Percentiles rank a stretch among this genome's conserved stretches.
These are phyloP conservation scores for Agonopterix alstromeriana DNA, from an alignment of 2,888 invertebrate genomes.

Conservation along the genomic window DNA sequence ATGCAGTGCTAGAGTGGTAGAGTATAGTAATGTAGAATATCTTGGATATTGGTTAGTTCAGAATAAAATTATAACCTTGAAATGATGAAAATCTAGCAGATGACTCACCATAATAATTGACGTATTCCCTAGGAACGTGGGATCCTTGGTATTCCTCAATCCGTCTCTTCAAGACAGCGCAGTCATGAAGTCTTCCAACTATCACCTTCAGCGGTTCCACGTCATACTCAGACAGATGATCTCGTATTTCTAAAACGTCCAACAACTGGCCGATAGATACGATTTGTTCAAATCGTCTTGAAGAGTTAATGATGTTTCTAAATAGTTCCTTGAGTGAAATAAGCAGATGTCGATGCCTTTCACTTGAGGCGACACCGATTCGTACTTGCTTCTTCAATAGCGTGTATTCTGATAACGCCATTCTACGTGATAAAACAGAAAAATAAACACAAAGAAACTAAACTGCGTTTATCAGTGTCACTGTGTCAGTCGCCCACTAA, in stretches of 20 bases:
- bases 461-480: no score
- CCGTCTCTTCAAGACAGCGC: conserved; percentile 27
- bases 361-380: conserved; percentile 32
- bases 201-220: conserved; percentile 47
- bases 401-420: conserved; percentile 50
- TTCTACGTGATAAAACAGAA: conserved; percentile 15
- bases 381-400: conserved; percentile 34
- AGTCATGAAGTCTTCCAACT: conserved; percentile 33
- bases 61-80: no score
- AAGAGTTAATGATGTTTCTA: conserved; percentile 51
- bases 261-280: conserved; percentile 44
- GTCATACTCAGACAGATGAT: conserved; percentile 49
- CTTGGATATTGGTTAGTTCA: no score
- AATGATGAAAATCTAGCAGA: no score
- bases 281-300: conserved; percentile 52
- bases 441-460: no score
- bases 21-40: no score
- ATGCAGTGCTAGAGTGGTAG: no score
- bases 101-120: conserved; percentile 28
- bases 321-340: conserved; percentile 45
- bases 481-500: no score
- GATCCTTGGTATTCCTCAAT: conserved; percentile 40
- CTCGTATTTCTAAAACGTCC: conserved; percentile 50
- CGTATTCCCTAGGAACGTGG: conserved; percentile 25
- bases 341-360: conserved; percentile 37